These are phyloP conservation scores for Platorchestia sp. DNA, from an alignment of 1,140 invertebrate genomes.

Conservation along the genomic window DNA sequence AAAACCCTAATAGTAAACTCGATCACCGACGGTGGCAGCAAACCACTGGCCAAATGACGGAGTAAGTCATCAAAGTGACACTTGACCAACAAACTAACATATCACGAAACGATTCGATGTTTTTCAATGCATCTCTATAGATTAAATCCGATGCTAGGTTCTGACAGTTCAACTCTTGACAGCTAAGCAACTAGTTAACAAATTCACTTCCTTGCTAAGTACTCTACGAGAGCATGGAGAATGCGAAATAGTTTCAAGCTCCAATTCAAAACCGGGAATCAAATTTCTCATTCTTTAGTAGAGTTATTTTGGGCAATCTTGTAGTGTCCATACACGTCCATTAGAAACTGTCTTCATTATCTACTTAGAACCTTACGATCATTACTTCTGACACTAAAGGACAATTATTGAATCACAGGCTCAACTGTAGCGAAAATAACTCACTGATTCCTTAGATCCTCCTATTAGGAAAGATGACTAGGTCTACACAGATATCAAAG, in stretches of 20 bases:
- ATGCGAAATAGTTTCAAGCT: not conserved
- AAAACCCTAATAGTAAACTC: constrained; percentile 42
- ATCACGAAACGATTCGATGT: constrained; percentile 45
- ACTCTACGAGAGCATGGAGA: not conserved
- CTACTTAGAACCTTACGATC: not conserved
- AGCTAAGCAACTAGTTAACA: not conserved
- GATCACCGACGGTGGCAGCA: not conserved
- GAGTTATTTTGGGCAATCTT: not conserved
- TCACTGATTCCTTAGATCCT: constrained; percentile 1
- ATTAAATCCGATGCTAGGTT: not conserved
- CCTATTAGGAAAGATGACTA: constrained; percentile 17
- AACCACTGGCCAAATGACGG: not conserved
- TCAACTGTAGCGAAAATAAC: not conserved
- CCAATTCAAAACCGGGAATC: not conserved
- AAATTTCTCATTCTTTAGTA: not conserved
- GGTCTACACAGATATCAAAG: constrained; percentile 16
- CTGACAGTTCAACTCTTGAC: not conserved
- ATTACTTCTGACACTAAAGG: not conserved
- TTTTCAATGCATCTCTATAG: constrained; percentile 14
- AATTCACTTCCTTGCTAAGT: not conserved
- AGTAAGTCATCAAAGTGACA: constrained; percentile 9
- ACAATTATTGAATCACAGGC: constrained; percentile 12
- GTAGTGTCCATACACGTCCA: not conserved
- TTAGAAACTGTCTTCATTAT: not conserved
- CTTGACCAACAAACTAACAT: constrained; percentile 19